Evolutionary conservation across 2,888 invertebrate genomes (phyloP).

Genomic region (Cenopis cana): DNA sequence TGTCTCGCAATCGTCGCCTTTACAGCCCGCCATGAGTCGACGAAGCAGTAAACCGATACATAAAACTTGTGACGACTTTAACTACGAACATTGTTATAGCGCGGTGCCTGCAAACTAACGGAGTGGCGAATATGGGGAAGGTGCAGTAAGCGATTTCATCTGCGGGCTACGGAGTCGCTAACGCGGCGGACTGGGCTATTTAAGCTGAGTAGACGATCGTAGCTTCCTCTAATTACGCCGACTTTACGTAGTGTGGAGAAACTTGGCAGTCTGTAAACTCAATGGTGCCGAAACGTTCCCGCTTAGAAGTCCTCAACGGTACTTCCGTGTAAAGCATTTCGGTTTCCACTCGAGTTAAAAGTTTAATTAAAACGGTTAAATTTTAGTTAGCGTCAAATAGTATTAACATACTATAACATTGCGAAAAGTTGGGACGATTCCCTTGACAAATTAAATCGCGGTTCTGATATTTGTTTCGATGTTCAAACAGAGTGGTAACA

Average conservation of each 20-base stretch:
- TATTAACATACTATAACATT: slow-evolving; percentile 51
- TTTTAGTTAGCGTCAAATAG: slow-evolving; percentile 48
- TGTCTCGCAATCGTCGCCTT: slow-evolving; percentile 77
- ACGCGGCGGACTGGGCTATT: slow-evolving; percentile 62
- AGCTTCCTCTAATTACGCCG: slow-evolving; percentile 70
- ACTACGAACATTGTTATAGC: slow-evolving; percentile 52
- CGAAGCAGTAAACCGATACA: slow-evolving; percentile 68
- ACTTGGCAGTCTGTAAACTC: slow-evolving; percentile 70
- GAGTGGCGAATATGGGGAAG: slow-evolving; percentile 53
- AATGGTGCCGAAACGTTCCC: slow-evolving; percentile 60
- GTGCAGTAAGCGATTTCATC: slow-evolving; percentile 58
- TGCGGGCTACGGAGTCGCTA: slow-evolving; percentile 59
- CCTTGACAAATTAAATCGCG: slow-evolving; percentile 65
- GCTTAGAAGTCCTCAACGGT: slow-evolving; percentile 44
- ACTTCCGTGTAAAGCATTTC: slow-evolving; percentile 42
- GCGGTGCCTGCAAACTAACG: slow-evolving; percentile 45
- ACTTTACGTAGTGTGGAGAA: slow-evolving; percentile 68
- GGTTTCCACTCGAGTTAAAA: slow-evolving; percentile 35
- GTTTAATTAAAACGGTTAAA: slow-evolving; percentile 42
- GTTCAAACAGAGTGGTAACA: slow-evolving; percentile 67
- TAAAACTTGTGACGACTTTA: slow-evolving; percentile 67
- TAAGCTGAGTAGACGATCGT: slow-evolving; percentile 62
- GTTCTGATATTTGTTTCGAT: slow-evolving; percentile 72
- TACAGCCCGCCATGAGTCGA: slow-evolving; percentile 70
- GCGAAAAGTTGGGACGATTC: slow-evolving; percentile 56